Conservation (phyloP, 2,888 invertebrate genomes). For the Trileptium ribeirensis region DNA sequence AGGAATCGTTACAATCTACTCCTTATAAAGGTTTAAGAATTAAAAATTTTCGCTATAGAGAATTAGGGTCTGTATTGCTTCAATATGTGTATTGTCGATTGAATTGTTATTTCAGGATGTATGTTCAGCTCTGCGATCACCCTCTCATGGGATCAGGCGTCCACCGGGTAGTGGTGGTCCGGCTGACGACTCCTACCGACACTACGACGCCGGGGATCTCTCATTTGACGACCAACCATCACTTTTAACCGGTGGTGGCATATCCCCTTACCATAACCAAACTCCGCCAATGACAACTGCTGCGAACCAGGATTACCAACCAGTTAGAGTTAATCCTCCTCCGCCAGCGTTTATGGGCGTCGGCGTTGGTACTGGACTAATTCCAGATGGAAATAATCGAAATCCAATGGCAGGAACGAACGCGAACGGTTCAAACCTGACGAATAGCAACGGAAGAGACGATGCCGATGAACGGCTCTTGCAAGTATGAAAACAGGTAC, state of each 20-base stretch:
- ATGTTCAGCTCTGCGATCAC: neutral
- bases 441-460: neutral
- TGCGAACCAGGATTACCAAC: constrained; percentile 12
- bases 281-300: neutral
- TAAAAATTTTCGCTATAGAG: too few species aligned
- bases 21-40: too few species aligned
- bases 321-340: constrained; percentile 1
- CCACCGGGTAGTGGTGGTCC: neutral
- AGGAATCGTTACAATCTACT: too few species aligned
- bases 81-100: too few species aligned
- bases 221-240: constrained; percentile 10
- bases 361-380: neutral
- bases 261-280: too few species aligned
- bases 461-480: constrained; percentile 19
- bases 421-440: too few species aligned
- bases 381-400: neutral
- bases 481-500: constrained; percentile 17
- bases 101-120: neutral
- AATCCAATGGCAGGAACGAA: too few species aligned
- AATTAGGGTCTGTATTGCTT: too few species aligned
- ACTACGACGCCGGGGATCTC: constrained; percentile 12
- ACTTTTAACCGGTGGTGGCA: neutral
- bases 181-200: neutral
- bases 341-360: neutral
- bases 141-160: neutral